Conservation (phyloP, 2,888 invertebrate genomes). For the Apotomis capreana region DNA sequence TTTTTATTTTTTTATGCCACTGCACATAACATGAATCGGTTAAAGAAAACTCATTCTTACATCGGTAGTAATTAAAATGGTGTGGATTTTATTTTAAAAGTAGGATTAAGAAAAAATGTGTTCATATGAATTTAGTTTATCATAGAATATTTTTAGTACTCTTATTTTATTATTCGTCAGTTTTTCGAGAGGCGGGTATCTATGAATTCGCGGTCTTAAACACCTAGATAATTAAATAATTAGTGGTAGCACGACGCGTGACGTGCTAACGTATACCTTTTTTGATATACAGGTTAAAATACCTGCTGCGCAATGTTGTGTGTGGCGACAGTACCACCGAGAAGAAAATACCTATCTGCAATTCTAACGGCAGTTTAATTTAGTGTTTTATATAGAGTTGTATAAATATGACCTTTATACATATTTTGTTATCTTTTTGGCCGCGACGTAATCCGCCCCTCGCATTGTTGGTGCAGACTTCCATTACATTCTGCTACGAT, state of each 20-base stretch:
- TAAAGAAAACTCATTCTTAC: conserved; percentile 44
- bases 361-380: too few relatives aligned
- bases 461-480: conserved; percentile 44
- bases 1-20: not conserved
- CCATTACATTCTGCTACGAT: conserved; percentile 44
- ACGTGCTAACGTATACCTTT: too few relatives aligned
- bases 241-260: too few relatives aligned
- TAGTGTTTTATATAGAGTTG: too few relatives aligned
- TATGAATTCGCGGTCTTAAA: conserved; percentile 14
- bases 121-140: conserved; percentile 81
- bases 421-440: not conserved
- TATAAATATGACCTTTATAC: not conserved
- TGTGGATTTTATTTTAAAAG: conserved; percentile 71
- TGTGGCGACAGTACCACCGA: too few relatives aligned
- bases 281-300: too few relatives aligned
- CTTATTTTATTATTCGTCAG: conserved; percentile 64
- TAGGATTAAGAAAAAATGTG: conserved; percentile 79
- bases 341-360: too few relatives aligned
- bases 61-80: conserved; percentile 62
- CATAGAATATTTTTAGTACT: conserved; percentile 73
- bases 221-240: not conserved
- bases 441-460: conserved; percentile 18
- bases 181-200: conserved; percentile 15
- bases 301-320: too few relatives aligned
- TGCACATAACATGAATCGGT: not conserved